Base-by-base conservation (phyloP, 2,797 vertebrate genomes). In the Orestias chungarensis region DNA sequence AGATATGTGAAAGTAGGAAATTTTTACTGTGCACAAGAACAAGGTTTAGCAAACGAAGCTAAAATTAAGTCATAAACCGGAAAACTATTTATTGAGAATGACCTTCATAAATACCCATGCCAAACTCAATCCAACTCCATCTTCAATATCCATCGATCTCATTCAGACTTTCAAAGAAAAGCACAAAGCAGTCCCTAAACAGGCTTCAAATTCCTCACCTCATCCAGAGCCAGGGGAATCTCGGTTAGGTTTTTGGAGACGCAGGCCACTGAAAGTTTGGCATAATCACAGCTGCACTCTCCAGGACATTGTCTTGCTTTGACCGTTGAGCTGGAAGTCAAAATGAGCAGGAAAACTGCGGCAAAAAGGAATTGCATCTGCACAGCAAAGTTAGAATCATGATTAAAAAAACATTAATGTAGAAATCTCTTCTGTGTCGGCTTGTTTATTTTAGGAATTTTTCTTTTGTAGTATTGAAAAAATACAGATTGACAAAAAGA, bases 261-360 rank as follows among this genome's bases (percentile, higher is more conserved):
- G 73, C 97, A 98, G 49, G 87, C 57, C 1, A 96, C 93, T 0
- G 92, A 91, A 55, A 94, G 83, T 42, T 80, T 93, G 84, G 92
- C 70, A 73, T 86, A 83, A 86, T 99, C 94, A 0, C 97, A 98
- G 83, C 92, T 17, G 2, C 96, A 98, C 40, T 84, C n/a, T 42
- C 15, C 68, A 0, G 96, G 96, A 80, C 97, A 99, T 81, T 78
- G 93, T 18, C 85, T 38, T 0, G 91, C 85, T 7, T 84, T 78
- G 0, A 0, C 1, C 0, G 64, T 8, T 9, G n/a, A 79, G 78
- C 0, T 2, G 25, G 0, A 4, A 0, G 0, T 10, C 62, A 88
- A 73, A 76, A 92, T 46, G 57, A 94, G 61, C 25, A 95, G 33
- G 6, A 83, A 0, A 18, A 71, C 11, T 0, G 1, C 65, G 70